Evolutionary conservation across 2,113 vertebrate species (phyloP), one percentile per base, ranked within the genome.

Genomic region (Tachysurus vachellii): DNA sequence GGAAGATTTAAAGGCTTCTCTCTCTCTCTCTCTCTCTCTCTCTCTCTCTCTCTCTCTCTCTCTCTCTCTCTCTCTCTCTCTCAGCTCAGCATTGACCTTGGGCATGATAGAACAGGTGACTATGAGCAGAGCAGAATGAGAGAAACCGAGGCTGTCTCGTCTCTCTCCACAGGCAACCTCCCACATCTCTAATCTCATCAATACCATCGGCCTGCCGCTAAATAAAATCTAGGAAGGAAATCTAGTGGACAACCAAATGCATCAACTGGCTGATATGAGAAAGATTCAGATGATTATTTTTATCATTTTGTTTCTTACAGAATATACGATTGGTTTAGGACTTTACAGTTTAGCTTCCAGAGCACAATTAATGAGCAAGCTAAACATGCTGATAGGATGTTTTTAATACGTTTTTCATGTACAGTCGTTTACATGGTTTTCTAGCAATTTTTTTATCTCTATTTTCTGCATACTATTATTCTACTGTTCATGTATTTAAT

Each of bases 151-250:
- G 75, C 61, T 31, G 82, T 84, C 73, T 54, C 12, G 36, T 42
- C 73, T 44, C 66, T 36, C 82, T 57, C 19, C 71, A 86, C 88
- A 59, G 83, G 57, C 86, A 88, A 82, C 88, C 86, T 79, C 85
- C 73, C 62, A 80, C 81, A 80, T 77, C 81, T 77, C 87, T 92
- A 89, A 92, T 92, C 89, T 90, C 90, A 91, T 92, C 90, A 90
- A 88, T 89, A 91, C 75, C 42, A 89, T 89, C 88, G 88, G 85
- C 86, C 88, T 86, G 10, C 31, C 16, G 26, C 68, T 57, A 54
- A 61, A 73, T 59, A n/a, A 70, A 28, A 87, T 87, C 56, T 10
- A 66, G 56, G 13, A 31, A 53, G 84, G 47, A 42, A 31, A 59
- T 57, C 79, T 21, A 42, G 54, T 23, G 12, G 16, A 59, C 36